Percentiles rank a stretch among this genome's conserved stretches.
Conservation (phyloP, 2,888 invertebrate species). For the Zeuzera pyrina region DNA sequence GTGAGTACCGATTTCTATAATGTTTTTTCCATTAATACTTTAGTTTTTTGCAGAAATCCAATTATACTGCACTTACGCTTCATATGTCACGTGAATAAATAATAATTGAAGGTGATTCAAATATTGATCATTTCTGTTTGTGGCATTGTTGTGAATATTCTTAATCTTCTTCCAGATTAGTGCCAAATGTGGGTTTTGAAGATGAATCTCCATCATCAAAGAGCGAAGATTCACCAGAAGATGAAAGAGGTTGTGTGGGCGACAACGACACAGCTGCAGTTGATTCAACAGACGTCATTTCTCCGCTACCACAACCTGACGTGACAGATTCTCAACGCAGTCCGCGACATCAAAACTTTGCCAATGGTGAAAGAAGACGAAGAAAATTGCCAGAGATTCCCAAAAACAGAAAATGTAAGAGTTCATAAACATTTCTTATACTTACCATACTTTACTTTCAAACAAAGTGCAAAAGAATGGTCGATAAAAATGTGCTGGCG, state of each 20-base stretch:
- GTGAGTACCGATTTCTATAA: constrained; percentile 75
- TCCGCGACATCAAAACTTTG: constrained; percentile 49
- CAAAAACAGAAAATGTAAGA: constrained; percentile 87
- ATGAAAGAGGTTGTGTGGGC: constrained; percentile 73
- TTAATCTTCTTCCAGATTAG: constrained; percentile 75
- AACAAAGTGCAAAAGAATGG: too few relatives aligned
- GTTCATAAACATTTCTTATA: too few relatives aligned
- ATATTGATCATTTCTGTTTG: constrained; percentile 1
- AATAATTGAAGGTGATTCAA: background rate
- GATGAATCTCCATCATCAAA: constrained; percentile 87
- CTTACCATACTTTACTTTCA: too few relatives aligned
- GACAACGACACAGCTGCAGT: constrained; percentile 50
- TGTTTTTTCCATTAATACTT: background rate
- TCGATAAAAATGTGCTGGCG: constrained; percentile 10
- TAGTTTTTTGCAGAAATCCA: background rate
- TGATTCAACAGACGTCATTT: constrained; percentile 20
- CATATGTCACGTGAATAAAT: constrained; percentile 2
- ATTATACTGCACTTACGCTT: background rate
- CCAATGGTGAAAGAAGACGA: constrained; percentile 77
- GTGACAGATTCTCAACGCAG: constrained; percentile 40
- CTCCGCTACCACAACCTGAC: constrained; percentile 40
- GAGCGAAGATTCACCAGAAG: constrained; percentile 79
- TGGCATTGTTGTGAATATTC: background rate
- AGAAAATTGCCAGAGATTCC: constrained; percentile 92
- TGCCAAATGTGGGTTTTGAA: constrained; percentile 87